Percentiles rank a stretch among this genome's conserved stretches.
Conservation (phyloP, 2,797 vertebrate species). For the Streptopelia turtur region DNA sequence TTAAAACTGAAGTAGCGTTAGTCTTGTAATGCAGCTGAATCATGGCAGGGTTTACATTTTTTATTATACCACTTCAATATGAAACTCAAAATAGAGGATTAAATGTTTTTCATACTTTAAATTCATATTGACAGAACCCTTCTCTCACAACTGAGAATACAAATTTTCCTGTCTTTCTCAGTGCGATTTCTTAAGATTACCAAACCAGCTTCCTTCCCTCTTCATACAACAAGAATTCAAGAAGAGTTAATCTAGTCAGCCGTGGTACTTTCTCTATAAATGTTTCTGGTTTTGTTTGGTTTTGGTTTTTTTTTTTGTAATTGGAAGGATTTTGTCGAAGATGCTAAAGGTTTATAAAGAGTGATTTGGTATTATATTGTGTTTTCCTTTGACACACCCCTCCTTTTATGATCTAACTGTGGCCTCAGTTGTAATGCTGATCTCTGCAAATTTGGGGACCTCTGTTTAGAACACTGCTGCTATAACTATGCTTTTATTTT, state of each 20-base stretch:
- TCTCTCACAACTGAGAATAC: not conserved
- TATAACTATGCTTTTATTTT: not conserved
- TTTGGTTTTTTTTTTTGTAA: too few species aligned
- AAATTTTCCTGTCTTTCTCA: not conserved
- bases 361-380: not conserved
- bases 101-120: not conserved
- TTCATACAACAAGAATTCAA: not conserved
- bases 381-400: not conserved
- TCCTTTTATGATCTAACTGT: constrained; percentile 13
- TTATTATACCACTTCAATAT: not conserved
- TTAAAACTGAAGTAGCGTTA: not conserved
- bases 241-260: not conserved
- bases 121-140: not conserved
- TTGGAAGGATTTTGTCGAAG: not conserved
- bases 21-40: not conserved
- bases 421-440: not conserved
- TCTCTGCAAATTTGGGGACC: not conserved
- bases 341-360: not conserved
- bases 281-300: too few species aligned
- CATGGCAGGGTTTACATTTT: not conserved
- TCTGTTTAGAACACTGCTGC: not conserved
- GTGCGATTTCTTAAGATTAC: not conserved
- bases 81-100: not conserved
- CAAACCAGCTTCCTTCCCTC: not conserved
- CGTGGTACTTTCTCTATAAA: not conserved